Conservation (phyloP, 2,888 invertebrate species). For the Erannis defoliaria region DNA sequence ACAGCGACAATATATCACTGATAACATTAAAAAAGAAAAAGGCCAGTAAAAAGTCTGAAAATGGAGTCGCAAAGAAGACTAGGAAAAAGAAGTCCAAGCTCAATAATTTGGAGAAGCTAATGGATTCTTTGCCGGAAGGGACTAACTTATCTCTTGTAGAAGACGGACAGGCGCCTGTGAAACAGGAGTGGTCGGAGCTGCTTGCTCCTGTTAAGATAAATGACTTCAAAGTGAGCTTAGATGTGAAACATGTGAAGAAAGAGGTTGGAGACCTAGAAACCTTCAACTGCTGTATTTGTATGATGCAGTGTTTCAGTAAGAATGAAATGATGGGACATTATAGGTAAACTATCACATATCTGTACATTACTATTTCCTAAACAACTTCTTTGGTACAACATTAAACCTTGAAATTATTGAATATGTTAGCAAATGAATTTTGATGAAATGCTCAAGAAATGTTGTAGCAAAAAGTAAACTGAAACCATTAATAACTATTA, state of each 20-base stretch:
- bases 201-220: neutral
- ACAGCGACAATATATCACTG: slow-evolving; percentile 71
- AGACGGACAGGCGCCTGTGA: slow-evolving; percentile 39
- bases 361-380: too few species aligned
- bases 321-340: slow-evolving; percentile 74
- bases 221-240: slow-evolving; percentile 23
- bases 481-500: too few species aligned
- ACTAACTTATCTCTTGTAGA: slow-evolving; percentile 49
- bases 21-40: slow-evolving; percentile 67
- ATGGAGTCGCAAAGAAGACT: slow-evolving; percentile 52
- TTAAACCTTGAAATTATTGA: too few species aligned
- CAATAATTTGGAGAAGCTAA: slow-evolving; percentile 51
- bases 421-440: too few species aligned
- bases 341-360: slow-evolving; percentile 57
- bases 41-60: slow-evolving; percentile 52
- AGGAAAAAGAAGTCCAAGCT: slow-evolving; percentile 56
- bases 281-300: slow-evolving; percentile 76
- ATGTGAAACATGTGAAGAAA: slow-evolving; percentile 50
- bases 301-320: slow-evolving; percentile 60
- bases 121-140: slow-evolving; percentile 50
- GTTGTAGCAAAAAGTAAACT: too few species aligned
- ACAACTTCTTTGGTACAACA: too few species aligned
- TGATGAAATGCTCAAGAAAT: too few species aligned
- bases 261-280: slow-evolving; percentile 53
- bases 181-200: slow-evolving; percentile 45